Base-by-base conservation (phyloP, 2,113 vertebrate species). In the Reinhardtius hippoglossoides region DNA sequence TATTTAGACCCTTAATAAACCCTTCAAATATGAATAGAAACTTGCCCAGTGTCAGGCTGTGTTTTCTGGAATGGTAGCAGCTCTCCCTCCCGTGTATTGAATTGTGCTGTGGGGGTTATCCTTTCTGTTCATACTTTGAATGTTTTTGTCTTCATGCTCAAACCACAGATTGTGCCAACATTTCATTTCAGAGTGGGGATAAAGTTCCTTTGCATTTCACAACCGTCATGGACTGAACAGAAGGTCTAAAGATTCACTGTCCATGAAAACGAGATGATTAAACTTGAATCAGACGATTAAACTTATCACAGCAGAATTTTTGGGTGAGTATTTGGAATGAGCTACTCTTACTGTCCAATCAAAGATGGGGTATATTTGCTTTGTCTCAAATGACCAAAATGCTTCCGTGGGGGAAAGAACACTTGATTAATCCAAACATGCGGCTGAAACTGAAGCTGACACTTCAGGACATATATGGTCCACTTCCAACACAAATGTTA, bases 341-440 rank as follows among this genome's bases (percentile, higher is more conserved):
- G 88, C 77, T 70, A 68, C 23, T 84, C 79, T 76, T 60, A 63
- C 63, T 52, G 78, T 80, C 73, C 81, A 85, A 82, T 90, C 83
- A 82, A 83, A 90, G 86, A 71, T 9, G 13, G 55, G 64, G 79
- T 84, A 82, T 89, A 88, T 90, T 87, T 91, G 75, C 80, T 87
- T 83, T 81, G 80, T 91, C 83, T 88, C 88, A 60, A 54, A 60
- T 91, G 64, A 80, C 87, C 59, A 67, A 70, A 76, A 80, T 82
- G 87, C 90, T 93, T 93, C 90, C 84, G 86, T 91, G 73, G 74
- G 88, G 78, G 89, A 91, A 88, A 78, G 83, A 87, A 87, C 82
- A 78, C 74, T 80, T 91, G 86, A 94, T 94, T 91, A 92, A 93
- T 92, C 86, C 84, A 93, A 92, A 83, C 78, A 88, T 76, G 74